Evolutionary conservation across 1,140 invertebrate species (phyloP).

Genomic region (Papilio glaucus): DNA sequence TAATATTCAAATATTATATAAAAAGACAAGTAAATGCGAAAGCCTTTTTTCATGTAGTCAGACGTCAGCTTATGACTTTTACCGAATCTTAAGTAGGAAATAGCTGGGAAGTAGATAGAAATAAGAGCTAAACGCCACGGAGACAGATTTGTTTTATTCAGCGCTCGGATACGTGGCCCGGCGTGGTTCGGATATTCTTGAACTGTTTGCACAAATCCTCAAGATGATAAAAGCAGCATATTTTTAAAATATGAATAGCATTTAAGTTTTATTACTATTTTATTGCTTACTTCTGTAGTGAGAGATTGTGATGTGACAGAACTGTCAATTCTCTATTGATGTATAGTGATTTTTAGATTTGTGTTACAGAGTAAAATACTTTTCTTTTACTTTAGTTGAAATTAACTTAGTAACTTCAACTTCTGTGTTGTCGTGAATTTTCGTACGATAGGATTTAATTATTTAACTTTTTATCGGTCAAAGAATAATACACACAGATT

Average conservation of each 20-base stretch:
- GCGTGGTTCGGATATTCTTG: slow-evolving; percentile 8
- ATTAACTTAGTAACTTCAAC: no score
- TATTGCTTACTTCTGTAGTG: background rate
- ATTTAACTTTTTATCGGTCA: no score
- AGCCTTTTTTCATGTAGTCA: slow-evolving; percentile 22
- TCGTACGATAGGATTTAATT: no score
- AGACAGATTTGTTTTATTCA: slow-evolving; percentile 79
- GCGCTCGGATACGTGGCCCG: slow-evolving; percentile 44
- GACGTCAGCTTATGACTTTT: slow-evolving; percentile 42
- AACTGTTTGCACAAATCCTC: background rate
- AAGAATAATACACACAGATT: background rate
- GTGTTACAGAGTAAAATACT: no score
- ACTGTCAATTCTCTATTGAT: no score
- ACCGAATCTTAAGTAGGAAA: slow-evolving; percentile 59
- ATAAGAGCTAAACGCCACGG: slow-evolving; percentile 73
- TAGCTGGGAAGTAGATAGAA: slow-evolving; percentile 74
- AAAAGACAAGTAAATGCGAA: no score
- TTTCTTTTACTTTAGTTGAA: no score
- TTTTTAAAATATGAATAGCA: background rate
- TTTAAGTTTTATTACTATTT: background rate
- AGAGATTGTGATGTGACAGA: no score
- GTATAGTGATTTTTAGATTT: no score
- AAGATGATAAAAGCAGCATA: background rate
- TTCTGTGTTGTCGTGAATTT: no score
- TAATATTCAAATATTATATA: no score